Base-by-base conservation (phyloP, 2,888 invertebrate genomes). In the Plemyria rubiginata region DNA sequence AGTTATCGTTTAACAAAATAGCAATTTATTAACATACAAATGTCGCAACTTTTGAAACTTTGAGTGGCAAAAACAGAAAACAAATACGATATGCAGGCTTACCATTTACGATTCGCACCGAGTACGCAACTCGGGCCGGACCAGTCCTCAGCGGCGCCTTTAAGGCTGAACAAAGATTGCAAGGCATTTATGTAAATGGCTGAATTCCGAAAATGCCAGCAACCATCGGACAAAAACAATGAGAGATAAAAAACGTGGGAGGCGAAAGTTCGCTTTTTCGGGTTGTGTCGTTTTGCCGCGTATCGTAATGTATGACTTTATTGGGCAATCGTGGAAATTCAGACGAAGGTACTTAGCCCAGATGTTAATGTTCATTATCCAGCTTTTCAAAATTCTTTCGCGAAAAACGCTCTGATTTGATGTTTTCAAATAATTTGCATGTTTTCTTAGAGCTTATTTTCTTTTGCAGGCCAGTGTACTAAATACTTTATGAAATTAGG, bases 151-250 rank as follows among this genome's bases (percentile, higher is more conserved):
- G 84, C 89, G 90, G 90, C 88, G 89, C 90, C 90, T 85, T 84
- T 82, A 86, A 86, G 85, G 88, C 88, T 87, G 83, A 82, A 90
- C 89, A 90, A 90, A 90, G 89, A 82, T 80, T 78, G 78, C 74
- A 70, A 73, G 85, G 89, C 77, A 90, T 91, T 90, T 92, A 92
- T 91, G 92, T 90, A 92, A 92, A 92, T 91, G 82, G 77, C 80
- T 81, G 85, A 86, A 90, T 90, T 88, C 90, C 89, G 84, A 90
- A 90, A 89, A 88, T 89, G 83, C 86, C 84, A 72, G 79, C 81
- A 79, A 80, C 79, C 76, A 78, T 75, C 77, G 72, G 70, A 80
- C 85, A 88, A 90, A 91, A 89, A 89, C 87, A 86, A 87, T 82
- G 81, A 78, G 79, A 77, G 68, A 74, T 81, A 85, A 89, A 88